Percentiles rank a stretch among this genome's conserved stretches.
Conservation (phyloP, 2,797 vertebrate genomes). For the Acomys russatus region DNA sequence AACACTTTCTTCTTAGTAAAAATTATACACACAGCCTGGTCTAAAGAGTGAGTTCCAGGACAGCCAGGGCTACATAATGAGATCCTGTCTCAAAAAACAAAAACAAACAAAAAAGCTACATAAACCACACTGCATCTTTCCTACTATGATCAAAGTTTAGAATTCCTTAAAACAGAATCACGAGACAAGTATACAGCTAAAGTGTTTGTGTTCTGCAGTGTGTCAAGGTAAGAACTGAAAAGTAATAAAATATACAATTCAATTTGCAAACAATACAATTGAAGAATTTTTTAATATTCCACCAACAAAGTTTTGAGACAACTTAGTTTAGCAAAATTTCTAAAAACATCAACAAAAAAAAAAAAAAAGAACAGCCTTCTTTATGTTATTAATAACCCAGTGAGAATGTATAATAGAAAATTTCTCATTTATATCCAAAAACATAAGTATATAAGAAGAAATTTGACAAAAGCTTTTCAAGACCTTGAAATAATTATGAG, state of each 20-base stretch:
- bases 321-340: background rate
- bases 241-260: background rate
- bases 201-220: background rate
- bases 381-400: background rate
- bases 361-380: background rate
- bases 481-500: conserved; percentile 8
- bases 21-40: background rate
- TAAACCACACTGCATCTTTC: background rate
- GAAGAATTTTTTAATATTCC: background rate
- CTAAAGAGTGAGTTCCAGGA: too few species aligned
- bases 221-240: conserved; percentile 12
- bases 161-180: conserved; percentile 8
- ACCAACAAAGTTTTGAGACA: background rate
- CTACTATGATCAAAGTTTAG: background rate
- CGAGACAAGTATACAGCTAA: background rate
- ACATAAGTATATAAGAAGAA: background rate
- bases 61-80: too few species aligned
- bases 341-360: background rate
- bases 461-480: background rate
- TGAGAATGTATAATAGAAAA: background rate
- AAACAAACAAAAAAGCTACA: background rate
- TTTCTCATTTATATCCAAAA: background rate
- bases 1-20: background rate
- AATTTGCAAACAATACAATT: conserved; percentile 11
- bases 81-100: too few species aligned